These are phyloP conservation scores for Tapirus indicus DNA, from an alignment of 2,797 vertebrate species.

Conservation along the genomic window DNA sequence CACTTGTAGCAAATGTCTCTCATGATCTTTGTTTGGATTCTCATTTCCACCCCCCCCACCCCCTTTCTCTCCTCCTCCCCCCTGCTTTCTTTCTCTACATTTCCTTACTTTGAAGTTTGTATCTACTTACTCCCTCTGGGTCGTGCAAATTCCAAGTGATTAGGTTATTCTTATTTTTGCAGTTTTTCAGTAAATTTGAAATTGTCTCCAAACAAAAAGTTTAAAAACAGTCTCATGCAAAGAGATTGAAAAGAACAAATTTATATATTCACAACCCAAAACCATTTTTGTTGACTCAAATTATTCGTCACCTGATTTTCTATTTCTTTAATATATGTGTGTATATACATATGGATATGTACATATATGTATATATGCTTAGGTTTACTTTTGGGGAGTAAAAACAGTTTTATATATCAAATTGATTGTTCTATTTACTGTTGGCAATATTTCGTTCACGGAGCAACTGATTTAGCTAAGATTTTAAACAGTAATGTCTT, in stretches of 20 bases:
- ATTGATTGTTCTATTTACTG: not conserved
- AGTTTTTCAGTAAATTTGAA: not conserved
- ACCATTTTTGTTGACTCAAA: not conserved
- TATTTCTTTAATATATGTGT: not conserved
- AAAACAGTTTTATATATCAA: not conserved
- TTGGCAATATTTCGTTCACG: not conserved
- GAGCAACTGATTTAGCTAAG: not conserved
- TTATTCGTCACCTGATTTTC: not conserved
- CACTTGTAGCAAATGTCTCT: not conserved
- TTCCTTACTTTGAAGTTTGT: not conserved
- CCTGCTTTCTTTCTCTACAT: not conserved
- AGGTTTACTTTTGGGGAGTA: not conserved
- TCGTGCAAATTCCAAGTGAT: not conserved
- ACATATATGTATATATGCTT: not conserved
- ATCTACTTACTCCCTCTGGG: not conserved
- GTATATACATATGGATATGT: too few relatives aligned
- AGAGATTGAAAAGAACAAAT: not conserved
- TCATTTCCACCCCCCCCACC: not conserved
- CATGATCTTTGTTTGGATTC: not conserved
- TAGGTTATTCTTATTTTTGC: not conserved
- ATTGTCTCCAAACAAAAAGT: not conserved
- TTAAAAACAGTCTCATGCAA: not conserved
- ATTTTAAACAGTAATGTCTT: not conserved
- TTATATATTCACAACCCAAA: not conserved
- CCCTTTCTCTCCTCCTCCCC: accelerated